Percentiles rank a stretch among this genome's conserved stretches.
phyloP scores from a whole-genome alignment of 2,113 vertebrate genomes.

The Motacilla alba region DNA sequence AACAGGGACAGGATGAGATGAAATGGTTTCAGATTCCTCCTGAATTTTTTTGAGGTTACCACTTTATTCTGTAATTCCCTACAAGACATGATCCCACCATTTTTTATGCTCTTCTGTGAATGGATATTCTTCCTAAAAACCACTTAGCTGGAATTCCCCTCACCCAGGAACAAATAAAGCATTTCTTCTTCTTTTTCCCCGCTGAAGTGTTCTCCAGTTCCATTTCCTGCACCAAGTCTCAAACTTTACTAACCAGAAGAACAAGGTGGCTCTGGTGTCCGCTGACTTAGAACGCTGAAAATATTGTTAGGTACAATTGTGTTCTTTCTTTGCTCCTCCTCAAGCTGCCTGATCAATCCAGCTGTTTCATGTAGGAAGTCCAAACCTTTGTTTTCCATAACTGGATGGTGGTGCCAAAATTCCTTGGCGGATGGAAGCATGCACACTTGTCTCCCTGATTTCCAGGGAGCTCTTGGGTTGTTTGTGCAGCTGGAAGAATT shows the following conservation, averaged over 20 bases:
- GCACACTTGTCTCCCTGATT: not conserved
- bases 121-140: not conserved
- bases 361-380: not conserved
- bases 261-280: not conserved
- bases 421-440: not conserved
- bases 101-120: not conserved
- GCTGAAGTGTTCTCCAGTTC: not conserved
- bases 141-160: not conserved
- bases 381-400: not conserved
- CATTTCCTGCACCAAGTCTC: not conserved
- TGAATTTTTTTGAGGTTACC: not conserved
- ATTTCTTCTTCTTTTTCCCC: not conserved
- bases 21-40: not conserved
- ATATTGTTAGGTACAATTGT: not conserved
- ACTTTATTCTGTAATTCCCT: not conserved
- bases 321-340: not conserved
- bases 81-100: not conserved
- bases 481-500: conserved; percentile 18
- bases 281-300: not conserved
- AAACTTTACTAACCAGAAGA: not conserved
- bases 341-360: not conserved
- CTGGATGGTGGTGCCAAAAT: not conserved
- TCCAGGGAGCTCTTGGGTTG: not conserved
- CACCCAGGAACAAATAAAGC: not conserved
- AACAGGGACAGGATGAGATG: not conserved